phyloP scores from a whole-genome alignment of 2,797 vertebrate species.

The Amniataba percoides region DNA sequence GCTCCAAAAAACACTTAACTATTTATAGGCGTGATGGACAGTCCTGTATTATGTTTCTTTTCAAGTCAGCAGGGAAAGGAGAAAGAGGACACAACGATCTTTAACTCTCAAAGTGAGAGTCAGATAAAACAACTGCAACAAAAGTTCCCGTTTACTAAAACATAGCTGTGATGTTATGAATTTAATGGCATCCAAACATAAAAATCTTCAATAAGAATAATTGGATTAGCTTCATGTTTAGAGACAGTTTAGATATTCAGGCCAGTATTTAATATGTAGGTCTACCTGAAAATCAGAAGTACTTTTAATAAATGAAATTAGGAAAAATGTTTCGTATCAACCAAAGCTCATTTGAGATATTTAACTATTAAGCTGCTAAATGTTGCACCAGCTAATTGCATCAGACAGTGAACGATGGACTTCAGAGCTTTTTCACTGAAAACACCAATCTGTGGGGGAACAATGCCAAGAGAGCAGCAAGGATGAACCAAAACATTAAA shows the following conservation, averaged over 20 bases:
- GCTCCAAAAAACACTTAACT: constrained; percentile 3
- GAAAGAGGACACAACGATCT: not conserved
- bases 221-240: not conserved
- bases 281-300: not conserved
- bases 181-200: too few species aligned
- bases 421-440: not conserved
- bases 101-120: not conserved
- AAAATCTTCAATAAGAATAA: not conserved
- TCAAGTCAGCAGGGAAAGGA: constrained; percentile 4
- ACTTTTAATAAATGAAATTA: not conserved
- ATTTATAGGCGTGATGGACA: constrained; percentile 15
- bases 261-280: not conserved
- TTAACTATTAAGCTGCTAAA: not conserved
- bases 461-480: not conserved
- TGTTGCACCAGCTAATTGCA: not conserved
- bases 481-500: not conserved
- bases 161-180: too few species aligned
- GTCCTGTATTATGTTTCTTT: not conserved
- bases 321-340: not conserved
- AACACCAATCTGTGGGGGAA: not conserved
- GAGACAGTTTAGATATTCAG: not conserved
- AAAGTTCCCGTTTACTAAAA: too few species aligned
- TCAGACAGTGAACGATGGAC: not conserved
- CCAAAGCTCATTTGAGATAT: not conserved
- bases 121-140: too few species aligned